Evolutionary conservation across 2,113 vertebrate species (phyloP), one percentile per base, ranked within the genome.

Genomic region (Tor tambroides): DNA sequence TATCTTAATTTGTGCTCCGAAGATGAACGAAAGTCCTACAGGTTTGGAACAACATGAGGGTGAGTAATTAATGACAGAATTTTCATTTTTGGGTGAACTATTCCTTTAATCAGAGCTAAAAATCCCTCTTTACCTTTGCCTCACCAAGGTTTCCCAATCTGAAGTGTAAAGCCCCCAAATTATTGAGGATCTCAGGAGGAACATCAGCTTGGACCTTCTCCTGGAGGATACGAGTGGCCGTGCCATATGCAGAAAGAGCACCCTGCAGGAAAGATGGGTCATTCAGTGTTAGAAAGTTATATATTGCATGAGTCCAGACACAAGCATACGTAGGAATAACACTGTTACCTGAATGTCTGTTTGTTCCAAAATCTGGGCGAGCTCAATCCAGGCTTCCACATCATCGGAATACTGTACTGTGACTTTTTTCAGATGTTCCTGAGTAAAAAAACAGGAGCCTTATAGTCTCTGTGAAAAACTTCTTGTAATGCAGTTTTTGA

Each of bases 181-280:
- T 99, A 93, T 99, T 99, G 85, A 99, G 94, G 88, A 99, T 99
- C 93, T 99, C 98, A 9, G 98, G 98, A 2, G 98, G 98, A 1
- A 99, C 98, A 38, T 99, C 98, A 0, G 98, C 98, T 92, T 99
- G 98, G 4, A 99, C 98, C 83, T 99, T 99, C 94, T 99, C 98
- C 90, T 99, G 98, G 86, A 99, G 96, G 90, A 99, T 99, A 17
- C 98, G 96, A 0, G 98, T 99, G 84, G 98, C 98, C 87, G 98
- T 99, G 84, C 98, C 98, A 4, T 99, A 99, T 21, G 98, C 98
- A 1, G 98, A 99, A 51, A 99, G 92, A 0, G 98, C 98, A 80
- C 98, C 98, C 94, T 99, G 80, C 5, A 87, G 90, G 26, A 85
- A 11, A 63, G 6, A 54, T 9, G 7, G 38, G 7, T 2, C 2